Percentiles rank a stretch among this genome's conserved stretches.
These are phyloP conservation scores for Acutogordius australiensis DNA, from an alignment of 2,888 invertebrate species.

Conservation along the genomic window DNA sequence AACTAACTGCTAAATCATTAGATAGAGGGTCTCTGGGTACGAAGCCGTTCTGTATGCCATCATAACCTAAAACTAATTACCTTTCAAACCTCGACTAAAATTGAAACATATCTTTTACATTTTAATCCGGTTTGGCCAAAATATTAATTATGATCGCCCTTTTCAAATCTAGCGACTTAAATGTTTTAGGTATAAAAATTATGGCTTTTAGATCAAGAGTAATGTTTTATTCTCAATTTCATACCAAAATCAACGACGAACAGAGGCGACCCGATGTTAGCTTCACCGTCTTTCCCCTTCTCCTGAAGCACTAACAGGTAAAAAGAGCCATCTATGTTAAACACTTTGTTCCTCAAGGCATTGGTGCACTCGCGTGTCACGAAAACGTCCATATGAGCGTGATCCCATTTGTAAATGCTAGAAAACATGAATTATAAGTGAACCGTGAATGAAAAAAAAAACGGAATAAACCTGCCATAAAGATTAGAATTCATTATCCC, in stretches of 20 bases:
- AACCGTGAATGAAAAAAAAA: neutral
- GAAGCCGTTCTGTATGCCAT: no score
- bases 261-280: neutral
- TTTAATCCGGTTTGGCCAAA: no score
- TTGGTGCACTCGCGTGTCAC: neutral
- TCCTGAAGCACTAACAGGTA: conserved; percentile 4
- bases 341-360: conserved; percentile 5
- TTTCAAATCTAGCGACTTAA: no score
- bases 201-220: no score
- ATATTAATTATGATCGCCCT: no score
- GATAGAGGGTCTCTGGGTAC: no score
- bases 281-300: neutral
- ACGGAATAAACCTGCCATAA: neutral
- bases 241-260: conserved; percentile 4
- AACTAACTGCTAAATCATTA: no score
- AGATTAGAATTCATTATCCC: neutral
- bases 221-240: neutral
- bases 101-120: no score
- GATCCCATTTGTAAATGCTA: conserved; percentile 4
- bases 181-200: no score
- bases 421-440: neutral
- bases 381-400: conserved; percentile 4
- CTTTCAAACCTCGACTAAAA: no score
- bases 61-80: no score
- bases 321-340: neutral